phyloP scores from a whole-genome alignment of 2,888 invertebrate genomes.

The Halictus ligatus region DNA sequence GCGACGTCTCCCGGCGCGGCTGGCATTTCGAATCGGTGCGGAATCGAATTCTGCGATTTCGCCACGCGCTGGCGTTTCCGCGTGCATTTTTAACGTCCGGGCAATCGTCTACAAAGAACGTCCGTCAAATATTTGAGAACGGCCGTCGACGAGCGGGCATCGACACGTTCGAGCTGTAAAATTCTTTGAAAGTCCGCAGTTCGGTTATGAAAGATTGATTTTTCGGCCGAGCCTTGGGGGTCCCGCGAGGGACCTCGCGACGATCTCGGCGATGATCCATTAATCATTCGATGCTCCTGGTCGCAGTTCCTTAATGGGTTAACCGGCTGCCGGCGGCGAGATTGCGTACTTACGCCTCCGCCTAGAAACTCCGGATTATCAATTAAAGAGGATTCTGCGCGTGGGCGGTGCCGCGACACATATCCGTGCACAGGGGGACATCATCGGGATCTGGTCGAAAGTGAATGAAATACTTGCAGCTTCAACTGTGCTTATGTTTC shows the following conservation, averaged over 20 bases:
- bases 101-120: too few species aligned
- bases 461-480: background rate
- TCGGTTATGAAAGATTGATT: background rate
- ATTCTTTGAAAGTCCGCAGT: background rate
- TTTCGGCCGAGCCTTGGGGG: too few species aligned
- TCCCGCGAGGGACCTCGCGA: slow-evolving; percentile 6
- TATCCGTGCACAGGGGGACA: background rate
- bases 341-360: slow-evolving; percentile 37
- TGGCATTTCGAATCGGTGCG: background rate
- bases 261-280: slow-evolving; percentile 41
- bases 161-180: too few species aligned
- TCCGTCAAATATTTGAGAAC: too few species aligned
- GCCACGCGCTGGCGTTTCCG: background rate
- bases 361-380: slow-evolving; percentile 49
- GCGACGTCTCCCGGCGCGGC: background rate
- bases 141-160: too few species aligned
- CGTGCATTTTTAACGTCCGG: too few species aligned
- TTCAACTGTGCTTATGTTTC: background rate
- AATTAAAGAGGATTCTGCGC: slow-evolving; percentile 35
- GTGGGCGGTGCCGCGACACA: background rate
- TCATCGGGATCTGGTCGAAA: background rate
- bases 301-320: slow-evolving; percentile 25
- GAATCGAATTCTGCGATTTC: background rate
- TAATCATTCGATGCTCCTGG: slow-evolving; percentile 47
- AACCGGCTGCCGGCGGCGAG: slow-evolving; percentile 11